Percentiles rank a stretch among this genome's conserved stretches.
These are phyloP conservation scores for Zelostemma sp. DNA, from an alignment of 1,140 invertebrate species.

Conservation along the genomic window DNA sequence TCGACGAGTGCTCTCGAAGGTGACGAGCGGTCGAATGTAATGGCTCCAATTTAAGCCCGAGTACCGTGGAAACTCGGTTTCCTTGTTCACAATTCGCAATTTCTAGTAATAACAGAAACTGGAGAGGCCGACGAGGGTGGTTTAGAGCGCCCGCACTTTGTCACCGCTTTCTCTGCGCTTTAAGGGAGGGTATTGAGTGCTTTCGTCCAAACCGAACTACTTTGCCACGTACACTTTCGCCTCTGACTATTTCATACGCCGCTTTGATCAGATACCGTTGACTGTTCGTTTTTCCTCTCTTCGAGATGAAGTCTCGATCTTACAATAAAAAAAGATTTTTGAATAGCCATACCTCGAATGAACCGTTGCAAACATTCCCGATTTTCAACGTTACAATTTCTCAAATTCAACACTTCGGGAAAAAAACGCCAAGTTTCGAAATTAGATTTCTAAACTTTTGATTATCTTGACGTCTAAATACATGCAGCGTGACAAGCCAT, in stretches of 20 bases:
- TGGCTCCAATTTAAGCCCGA: not conserved
- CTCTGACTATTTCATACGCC: not conserved
- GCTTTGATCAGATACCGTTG: not conserved
- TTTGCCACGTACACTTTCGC: slow-evolving; percentile 1
- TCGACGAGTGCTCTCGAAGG: not conserved
- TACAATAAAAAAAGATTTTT: no score
- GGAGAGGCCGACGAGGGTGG: not conserved
- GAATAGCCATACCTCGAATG: no score
- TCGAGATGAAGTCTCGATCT: no score
- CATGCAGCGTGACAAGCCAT: no score
- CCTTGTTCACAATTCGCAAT: slow-evolving; percentile 4
- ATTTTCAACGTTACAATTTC: no score
- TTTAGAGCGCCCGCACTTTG: not conserved
- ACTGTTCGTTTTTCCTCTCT: no score
- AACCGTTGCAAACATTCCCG: no score
- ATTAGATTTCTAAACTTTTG: no score
- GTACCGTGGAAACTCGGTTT: not conserved
- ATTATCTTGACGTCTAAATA: no score
- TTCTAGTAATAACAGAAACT: slow-evolving; percentile 5
- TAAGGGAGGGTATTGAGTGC: not conserved
- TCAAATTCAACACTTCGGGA: no score
- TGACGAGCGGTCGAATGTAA: not conserved
- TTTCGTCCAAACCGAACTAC: slow-evolving; percentile 3
- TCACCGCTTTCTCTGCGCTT: not conserved
- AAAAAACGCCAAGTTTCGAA: no score